Base-by-base conservation (phyloP, 2,797 vertebrate genomes). In the Paguma larvata region DNA sequence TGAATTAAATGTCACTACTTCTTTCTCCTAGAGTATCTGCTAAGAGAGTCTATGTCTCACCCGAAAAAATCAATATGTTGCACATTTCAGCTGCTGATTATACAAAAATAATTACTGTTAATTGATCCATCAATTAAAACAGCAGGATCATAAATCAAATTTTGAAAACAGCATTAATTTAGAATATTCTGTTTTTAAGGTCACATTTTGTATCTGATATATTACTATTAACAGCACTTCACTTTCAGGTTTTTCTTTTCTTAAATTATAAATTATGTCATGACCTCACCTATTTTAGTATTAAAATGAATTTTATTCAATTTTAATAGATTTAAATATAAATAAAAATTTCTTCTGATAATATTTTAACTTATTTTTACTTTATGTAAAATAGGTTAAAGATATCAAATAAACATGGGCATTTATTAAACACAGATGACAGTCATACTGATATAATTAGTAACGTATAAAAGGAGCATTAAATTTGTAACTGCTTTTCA, bases 71-170 rank as follows among this genome's bases (percentile, higher is more conserved):
- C 77, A 95, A n/a, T 68, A 73, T 84, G 56, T 53, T 65, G 6
- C 30, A 92, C 19, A 70, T 90, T 93, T 95, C 8, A 85, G 18
- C 82, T 88, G 23, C 82, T 62, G 34, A 95, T 95, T 95, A 78
- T 4, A 70, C 48, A 72, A 83, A 97, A 84, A 72, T 89, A 91
- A 94, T 97, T 96, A 85, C n/a, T 91, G 85, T 89, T 25, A 96
- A 78, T 27, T 96, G 53, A 82, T 75, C 9, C 9, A 82, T 92
- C 70, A 88, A 44, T 62, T 63, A 94, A 94, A 95, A 78, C 18
- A 91, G 72, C 9, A 68, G 7, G 7, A 38, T 72, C 16, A 87
- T 86, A 89, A 93, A 85, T 92, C 44, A 94, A 80, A 48, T 65
- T 87, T 94, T 84, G n/a, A 92, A 85, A 93, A 77, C 21, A 93